Conservation (phyloP, 2,113 vertebrate genomes). For the Sinocyclocheilus grahami region DNA sequence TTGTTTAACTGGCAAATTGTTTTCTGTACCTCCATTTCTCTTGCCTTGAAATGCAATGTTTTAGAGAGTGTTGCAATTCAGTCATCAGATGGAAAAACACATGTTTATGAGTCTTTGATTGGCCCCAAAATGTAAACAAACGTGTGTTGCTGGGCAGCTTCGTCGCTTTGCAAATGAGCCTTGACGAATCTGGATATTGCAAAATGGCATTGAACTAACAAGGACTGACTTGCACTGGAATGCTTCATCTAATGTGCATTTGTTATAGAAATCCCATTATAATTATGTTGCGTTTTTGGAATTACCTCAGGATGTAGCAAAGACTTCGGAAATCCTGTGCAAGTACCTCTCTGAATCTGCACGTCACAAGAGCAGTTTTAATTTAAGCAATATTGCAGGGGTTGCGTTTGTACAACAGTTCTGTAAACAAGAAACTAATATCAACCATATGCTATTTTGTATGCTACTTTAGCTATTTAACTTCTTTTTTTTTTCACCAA, state of each 20-base stretch:
- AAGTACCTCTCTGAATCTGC: slow-evolving; percentile 9
- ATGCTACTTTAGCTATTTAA: no score
- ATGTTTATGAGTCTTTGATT: slow-evolving; percentile 31
- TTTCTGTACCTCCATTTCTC: background rate
- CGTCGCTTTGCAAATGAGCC: slow-evolving; percentile 17
- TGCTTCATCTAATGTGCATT: background rate
- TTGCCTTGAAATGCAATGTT: background rate
- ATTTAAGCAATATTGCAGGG: background rate
- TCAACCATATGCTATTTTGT: background rate
- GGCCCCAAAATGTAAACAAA: slow-evolving; percentile 16
- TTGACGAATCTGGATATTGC: slow-evolving; percentile 17
- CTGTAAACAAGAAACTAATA: background rate
- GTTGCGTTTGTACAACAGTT: background rate
- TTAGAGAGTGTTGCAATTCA: background rate
- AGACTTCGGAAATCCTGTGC: background rate
- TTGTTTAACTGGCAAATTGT: background rate
- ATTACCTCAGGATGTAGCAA: slow-evolving; percentile 3
- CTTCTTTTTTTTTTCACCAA: no score
- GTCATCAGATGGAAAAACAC: slow-evolving; percentile 16
- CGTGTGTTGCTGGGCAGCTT: background rate
- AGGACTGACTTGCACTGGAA: background rate
- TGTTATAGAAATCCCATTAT: slow-evolving; percentile 10
- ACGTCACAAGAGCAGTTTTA: background rate
- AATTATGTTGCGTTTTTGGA: background rate
- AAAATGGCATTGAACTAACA: slow-evolving; percentile 14